Evolutionary conservation across 2,797 vertebrate species (phyloP).

Genomic region (Sebastes nivosus): DNA sequence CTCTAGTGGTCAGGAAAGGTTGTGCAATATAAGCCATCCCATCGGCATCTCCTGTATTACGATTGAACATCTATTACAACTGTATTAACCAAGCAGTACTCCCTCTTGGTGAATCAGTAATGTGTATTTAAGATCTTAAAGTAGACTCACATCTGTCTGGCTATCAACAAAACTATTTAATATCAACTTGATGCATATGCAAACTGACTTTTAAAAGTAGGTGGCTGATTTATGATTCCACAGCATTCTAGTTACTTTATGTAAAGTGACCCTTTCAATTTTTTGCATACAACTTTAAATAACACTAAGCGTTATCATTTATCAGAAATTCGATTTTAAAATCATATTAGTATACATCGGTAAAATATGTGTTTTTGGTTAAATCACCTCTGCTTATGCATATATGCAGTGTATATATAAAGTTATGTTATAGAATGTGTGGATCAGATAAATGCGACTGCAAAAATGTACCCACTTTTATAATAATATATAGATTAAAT

Average conservation of each 20-base stretch:
- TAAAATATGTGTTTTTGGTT: background rate
- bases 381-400: background rate
- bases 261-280: background rate
- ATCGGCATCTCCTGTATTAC: background rate
- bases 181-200: background rate
- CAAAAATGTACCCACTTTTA: background rate
- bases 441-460: background rate
- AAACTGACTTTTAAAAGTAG: background rate
- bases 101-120: background rate
- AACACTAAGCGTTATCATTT: background rate
- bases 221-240: background rate
- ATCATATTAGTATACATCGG: background rate
- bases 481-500: background rate
- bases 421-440: background rate
- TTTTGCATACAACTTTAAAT: background rate
- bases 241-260: background rate
- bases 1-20: conserved; percentile 60
- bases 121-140: background rate
- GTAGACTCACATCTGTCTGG: background rate
- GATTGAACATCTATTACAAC: background rate
- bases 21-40: background rate
- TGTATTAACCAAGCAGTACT: background rate
- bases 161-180: background rate
- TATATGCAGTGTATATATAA: background rate
- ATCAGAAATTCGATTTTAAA: background rate